Base-by-base conservation (phyloP, 2,888 invertebrate genomes). In the Rhamphomyia laevipes region DNA sequence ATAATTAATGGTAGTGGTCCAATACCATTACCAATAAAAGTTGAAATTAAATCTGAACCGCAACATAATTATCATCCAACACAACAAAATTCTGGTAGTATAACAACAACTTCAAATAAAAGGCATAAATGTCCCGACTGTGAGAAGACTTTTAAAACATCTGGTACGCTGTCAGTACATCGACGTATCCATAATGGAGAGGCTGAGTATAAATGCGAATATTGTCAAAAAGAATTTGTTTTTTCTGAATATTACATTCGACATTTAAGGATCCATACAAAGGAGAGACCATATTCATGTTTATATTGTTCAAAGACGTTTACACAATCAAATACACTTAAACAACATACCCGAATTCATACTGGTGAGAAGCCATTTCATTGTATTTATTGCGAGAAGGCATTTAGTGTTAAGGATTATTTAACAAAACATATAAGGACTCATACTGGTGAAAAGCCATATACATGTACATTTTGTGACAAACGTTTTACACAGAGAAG, bases 341-440 rank as follows among this genome's bases (percentile, higher is more conserved):
- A 67, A 63, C 68, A 68, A 63, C 68, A 68, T 61, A 68, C 66
- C 61, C 65, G 68, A 61, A 68, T 68, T 62, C 68, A 68, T 63
- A 68, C 68, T 65, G 67, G 68, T 66, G 59, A 30, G 18, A 33
- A 41, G n/a, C 37, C 38, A 37, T 46, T 37, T 35, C 38, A 35
- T 9, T 38, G 35, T 37, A 30, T 17, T n/a, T 30, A 30, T 46
- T 46, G 44, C 31, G 51, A 68, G 65, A 68, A 68, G 66, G 68
- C 68, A 59, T 68, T 67, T 64, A 64, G 67, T 63, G 68, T 68
- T 61, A 66, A 67, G 62, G 67, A 67, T 58, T 67, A 67, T 61
- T 62, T 67, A 57, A 67, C 67, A 58, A 67, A 67, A 59, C 67
- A 67, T 60, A 67, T 67, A 64, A 66, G 67, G 55, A 67, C 67